A percentile compares a stretch with the other conserved stretches of the same genome.
Conservation (phyloP, 2,888 invertebrate genomes). For the Drosophila peninsularis region DNA sequence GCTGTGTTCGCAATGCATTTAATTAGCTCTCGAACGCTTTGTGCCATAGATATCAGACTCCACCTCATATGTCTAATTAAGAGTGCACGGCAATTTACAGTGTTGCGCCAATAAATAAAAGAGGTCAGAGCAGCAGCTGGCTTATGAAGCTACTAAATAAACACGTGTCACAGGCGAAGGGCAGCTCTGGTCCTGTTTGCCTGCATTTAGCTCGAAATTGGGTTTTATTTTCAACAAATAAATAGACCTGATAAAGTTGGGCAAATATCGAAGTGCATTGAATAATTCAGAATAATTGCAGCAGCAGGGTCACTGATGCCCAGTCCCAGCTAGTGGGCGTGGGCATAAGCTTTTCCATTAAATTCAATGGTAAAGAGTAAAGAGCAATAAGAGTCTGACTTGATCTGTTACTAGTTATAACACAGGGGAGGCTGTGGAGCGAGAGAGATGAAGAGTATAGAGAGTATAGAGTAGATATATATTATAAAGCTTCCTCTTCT, state of each 20-base stretch:
- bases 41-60: background rate
- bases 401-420: no score
- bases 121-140: conserved; percentile 6
- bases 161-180: conserved; percentile 44
- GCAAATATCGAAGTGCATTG: background rate
- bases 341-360: background rate
- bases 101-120: conserved; percentile 39
- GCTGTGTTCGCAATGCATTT: conserved; percentile 27
- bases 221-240: background rate
- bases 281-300: background rate
- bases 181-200: conserved; percentile 15
- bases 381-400: background rate
- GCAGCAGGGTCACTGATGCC: background rate
- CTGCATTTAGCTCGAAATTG: background rate
- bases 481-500: no score
- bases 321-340: background rate
- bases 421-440: no score
- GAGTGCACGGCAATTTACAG: conserved; percentile 26
- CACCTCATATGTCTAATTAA: conserved; percentile 32
- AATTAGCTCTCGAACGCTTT: conserved; percentile 1
- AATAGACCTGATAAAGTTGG: background rate
- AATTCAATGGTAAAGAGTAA: background rate
- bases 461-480: no score
- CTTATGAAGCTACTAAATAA: conserved; percentile 54
- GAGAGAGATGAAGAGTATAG: no score